These are phyloP conservation scores for Orbicella faveolata DNA, from an alignment of 64 coral and sea anemone species.

Conservation along the genomic window DNA sequence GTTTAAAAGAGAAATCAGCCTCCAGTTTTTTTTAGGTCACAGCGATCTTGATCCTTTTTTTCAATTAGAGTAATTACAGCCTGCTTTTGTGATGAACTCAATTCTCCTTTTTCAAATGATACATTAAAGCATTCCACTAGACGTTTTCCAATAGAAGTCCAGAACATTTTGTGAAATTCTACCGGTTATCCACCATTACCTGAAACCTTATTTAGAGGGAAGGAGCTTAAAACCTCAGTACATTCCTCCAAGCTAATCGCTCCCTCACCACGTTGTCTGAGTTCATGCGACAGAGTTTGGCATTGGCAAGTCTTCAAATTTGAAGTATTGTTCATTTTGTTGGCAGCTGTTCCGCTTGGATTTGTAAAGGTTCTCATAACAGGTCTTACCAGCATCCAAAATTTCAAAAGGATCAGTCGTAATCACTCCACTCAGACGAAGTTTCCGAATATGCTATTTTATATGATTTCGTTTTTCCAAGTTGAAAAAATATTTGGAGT, in stretches of 20 bases:
- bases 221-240: neutral
- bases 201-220: constrained; percentile 14
- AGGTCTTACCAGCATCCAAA: neutral
- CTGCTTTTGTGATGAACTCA: no score
- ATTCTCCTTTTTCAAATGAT: no score
- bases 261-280: neutral
- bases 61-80: no score
- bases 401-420: constrained; percentile 15
- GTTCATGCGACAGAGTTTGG: neutral
- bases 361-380: constrained; percentile 10
- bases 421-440: neutral
- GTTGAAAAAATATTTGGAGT: constrained; percentile 19
- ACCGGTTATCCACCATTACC: constrained; percentile 12
- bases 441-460: constrained; percentile 21
- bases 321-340: neutral
- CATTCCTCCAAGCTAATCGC: neutral
- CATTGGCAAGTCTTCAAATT: neutral
- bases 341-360: neutral
- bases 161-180: constrained; percentile 34
- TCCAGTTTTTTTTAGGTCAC: neutral
- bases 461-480: constrained; percentile 21
- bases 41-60: neutral
- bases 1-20: neutral
- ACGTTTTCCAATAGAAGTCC: neutral
- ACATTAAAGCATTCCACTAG: no score